phyloP scores from a whole-genome alignment of 1,140 invertebrate species.

The Nymphalis io region DNA sequence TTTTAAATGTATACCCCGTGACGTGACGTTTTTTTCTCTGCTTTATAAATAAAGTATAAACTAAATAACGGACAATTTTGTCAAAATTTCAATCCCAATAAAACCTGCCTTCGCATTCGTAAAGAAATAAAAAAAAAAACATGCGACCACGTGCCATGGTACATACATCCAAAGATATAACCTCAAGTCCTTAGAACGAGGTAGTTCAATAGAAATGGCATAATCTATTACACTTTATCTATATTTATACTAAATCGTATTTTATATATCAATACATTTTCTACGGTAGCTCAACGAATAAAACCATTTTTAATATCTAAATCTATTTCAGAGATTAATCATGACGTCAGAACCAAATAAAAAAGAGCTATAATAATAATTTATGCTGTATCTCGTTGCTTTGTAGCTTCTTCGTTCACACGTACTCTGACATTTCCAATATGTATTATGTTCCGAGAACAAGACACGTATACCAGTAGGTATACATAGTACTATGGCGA shows the following conservation, averaged over 20 bases:
- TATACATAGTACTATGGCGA: conserved; percentile 74
- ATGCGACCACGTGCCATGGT: conserved; percentile 60
- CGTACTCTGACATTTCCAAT: conserved; percentile 10
- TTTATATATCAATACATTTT: not conserved
- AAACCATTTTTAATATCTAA: not conserved
- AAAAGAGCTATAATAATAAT: not conserved
- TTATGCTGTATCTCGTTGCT: not conserved
- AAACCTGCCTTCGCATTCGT: conserved; percentile 32
- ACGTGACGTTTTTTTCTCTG: not conserved
- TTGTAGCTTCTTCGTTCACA: not conserved
- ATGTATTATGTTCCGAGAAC: conserved; percentile 28
- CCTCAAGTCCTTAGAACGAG: conserved; percentile 23
- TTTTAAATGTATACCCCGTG: not conserved
- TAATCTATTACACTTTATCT: conserved; percentile 17
- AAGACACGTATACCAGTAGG: conserved; percentile 46
- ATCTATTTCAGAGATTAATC: not conserved
- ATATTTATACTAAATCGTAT: not conserved
- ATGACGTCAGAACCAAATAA: not conserved
- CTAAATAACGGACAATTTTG: conserved; percentile 27
- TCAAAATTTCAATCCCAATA: conserved; percentile 29
- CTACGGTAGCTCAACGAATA: not conserved
- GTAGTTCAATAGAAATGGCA: conserved; percentile 41
- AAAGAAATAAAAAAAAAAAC: conserved; percentile 33
- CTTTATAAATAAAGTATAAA: conserved; percentile 12
- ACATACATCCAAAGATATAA: conserved; percentile 45